Evolutionary conservation across 2,113 vertebrate genomes (phyloP).

Genomic region (Shinisaurus crocodilurus): DNA sequence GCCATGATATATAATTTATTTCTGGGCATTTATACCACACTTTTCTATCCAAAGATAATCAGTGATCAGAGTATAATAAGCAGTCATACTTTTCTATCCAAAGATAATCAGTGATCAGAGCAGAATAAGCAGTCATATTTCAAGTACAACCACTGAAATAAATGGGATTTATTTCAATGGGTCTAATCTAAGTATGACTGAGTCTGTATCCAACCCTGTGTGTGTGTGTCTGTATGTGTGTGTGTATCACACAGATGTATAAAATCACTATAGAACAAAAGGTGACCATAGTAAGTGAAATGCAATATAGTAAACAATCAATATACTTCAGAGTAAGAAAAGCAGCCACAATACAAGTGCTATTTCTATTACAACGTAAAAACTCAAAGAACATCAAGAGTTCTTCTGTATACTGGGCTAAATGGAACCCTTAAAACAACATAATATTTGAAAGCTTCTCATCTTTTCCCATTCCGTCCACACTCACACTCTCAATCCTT

Average conservation of each 20-base stretch:
- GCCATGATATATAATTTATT: no score
- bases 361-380: constrained; percentile 11
- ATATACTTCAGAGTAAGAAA: background rate
- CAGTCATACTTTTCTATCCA: no score
- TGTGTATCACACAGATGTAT: background rate
- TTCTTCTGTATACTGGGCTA: constrained; percentile 35
- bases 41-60: no score
- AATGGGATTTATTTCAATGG: background rate
- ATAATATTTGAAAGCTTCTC: constrained; percentile 42
- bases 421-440: constrained; percentile 54
- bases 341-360: constrained; percentile 26
- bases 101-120: no score
- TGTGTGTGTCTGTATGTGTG: background rate
- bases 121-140: no score
- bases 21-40: no score
- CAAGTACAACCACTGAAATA: background rate
- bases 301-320: constrained; percentile 22
- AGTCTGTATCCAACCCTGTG: background rate
- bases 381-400: constrained; percentile 3
- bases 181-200: background rate
- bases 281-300: constrained; percentile 25
- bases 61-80: no score
- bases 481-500: background rate
- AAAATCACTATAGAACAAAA: constrained; percentile 29
- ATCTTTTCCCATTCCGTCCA: constrained; percentile 28